Percentiles rank a stretch among this genome's conserved stretches.
phyloP scores from a whole-genome alignment of 2,888 invertebrate genomes.

The Eristalis tenax region DNA sequence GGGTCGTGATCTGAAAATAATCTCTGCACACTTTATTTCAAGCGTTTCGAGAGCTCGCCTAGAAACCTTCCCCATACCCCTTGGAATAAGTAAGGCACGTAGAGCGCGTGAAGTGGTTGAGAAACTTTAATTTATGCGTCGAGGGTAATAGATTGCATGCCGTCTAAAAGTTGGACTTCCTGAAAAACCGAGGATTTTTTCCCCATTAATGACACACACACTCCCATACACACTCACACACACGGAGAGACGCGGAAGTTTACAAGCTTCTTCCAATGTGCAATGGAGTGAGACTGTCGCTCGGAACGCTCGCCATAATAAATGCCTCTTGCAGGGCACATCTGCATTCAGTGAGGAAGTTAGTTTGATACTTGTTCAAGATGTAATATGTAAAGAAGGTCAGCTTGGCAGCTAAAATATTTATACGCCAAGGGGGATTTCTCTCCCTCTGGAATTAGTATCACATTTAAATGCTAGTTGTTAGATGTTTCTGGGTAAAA shows the following conservation, averaged over 20 bases:
- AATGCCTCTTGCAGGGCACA: neutral
- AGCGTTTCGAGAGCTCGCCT: neutral
- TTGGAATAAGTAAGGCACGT: neutral
- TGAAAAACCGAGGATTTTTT: neutral
- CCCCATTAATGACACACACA: neutral
- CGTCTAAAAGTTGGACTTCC: constrained; percentile 10
- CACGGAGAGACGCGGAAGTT: neutral
- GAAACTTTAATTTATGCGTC: constrained; percentile 25
- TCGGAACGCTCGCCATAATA: neutral
- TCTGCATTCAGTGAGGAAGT: constrained; percentile 1
- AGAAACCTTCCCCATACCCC: neutral
- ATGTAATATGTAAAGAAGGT: neutral
- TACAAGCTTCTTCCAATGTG: neutral
- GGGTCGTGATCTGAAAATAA: constrained; percentile 1
- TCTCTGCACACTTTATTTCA: neutral
- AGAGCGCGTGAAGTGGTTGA: constrained; percentile 12
- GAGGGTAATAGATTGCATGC: constrained; percentile 17
- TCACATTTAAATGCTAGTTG: neutral
- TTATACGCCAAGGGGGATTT: neutral
- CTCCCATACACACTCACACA: neutral
- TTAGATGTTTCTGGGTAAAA: too few species aligned
- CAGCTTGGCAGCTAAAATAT: neutral
- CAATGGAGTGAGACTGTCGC: neutral
- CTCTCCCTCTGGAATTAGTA: neutral
- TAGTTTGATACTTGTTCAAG: neutral